Base-by-base conservation (phyloP, 2,113 vertebrate genomes). In the Synodontis membranacea region DNA sequence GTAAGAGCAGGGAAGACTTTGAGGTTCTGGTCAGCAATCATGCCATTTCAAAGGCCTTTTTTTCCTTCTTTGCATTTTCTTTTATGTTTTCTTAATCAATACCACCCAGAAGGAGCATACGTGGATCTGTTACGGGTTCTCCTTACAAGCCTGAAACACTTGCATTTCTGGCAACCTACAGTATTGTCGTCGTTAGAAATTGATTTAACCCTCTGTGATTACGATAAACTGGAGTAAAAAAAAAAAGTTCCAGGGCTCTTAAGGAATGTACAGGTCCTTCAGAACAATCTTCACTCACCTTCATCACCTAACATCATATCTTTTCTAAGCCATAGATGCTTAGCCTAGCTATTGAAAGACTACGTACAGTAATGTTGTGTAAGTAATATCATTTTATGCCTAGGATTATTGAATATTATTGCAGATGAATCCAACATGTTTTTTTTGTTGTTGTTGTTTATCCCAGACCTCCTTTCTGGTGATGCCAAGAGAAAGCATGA, bases 301-400 rank as follows among this genome's bases (percentile, higher is more conserved):
- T 88, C 86, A 84, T 88, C 88, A 76, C 70, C 64, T 28, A 28
- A 31, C 76, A 56, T 75, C 44, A 25, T 64, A 54, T 25, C 46
- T 39, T 78, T 70, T 12, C 37, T 84, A 86, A 50, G 44, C 58
- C 83, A 62, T 88, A 23, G 11, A 58, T 91, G 88, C 90, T 91
- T 85, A 14, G 31, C 14, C 34, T 70, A 39, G 66, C 23, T 70
- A 8, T 70, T 21, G 2, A 39, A 39, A 70, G 17, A 37, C 19
- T 19, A 1, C 66, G 23, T 39, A 1, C 34, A 70, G 4, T 70
- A 39, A 23, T 21, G 37, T 19, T 0, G 19, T 23, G 23, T 2
- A 25, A 72, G 17, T 34, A 37, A 28, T 12, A 34, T 31, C 4
- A 17, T 31, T 64, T n/a, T n/a, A n/a, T n/a, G n/a, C 62, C 5